phyloP scores from a whole-genome alignment of 2,888 invertebrate genomes.

The Schrankia costaestrigalis region DNA sequence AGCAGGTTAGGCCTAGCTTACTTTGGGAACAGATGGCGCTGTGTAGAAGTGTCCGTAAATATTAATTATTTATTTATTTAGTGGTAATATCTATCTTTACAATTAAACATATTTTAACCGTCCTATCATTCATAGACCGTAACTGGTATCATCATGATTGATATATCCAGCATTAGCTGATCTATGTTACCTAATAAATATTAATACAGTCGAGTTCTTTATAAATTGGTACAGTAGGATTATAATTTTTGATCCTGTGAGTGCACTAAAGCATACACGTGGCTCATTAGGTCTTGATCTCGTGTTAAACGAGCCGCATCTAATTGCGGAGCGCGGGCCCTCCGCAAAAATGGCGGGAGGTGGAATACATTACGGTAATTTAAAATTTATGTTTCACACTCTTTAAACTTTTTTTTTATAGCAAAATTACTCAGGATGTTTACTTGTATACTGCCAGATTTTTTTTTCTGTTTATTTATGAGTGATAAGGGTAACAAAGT shows the following conservation, averaged over 20 bases:
- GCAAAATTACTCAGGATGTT: constrained; percentile 16
- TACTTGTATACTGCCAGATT: constrained; percentile 28
- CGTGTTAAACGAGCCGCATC: constrained; percentile 66
- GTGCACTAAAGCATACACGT: constrained; percentile 71
- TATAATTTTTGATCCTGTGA: constrained; percentile 70
- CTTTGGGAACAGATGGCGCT: too few relatives aligned
- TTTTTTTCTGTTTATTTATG: constrained; percentile 25
- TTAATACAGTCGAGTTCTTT: constrained; percentile 24
- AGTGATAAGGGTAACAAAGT: constrained; percentile 11
- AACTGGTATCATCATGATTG: constrained; percentile 52
- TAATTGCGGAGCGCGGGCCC: constrained; percentile 61
- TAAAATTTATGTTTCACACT: constrained; percentile 61
- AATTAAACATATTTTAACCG: constrained; percentile 24
- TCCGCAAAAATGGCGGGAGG: constrained; percentile 53
- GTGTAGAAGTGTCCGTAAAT: constrained; percentile 4
- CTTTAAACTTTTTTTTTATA: constrained; percentile 46
- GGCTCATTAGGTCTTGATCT: constrained; percentile 76
- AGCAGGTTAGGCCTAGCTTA: too few relatives aligned
- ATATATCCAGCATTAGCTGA: constrained; percentile 31
- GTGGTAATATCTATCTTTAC: constrained; percentile 29
- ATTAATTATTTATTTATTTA: constrained; percentile 19
- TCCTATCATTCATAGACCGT: constrained; percentile 47
- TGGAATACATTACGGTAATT: constrained; percentile 55
- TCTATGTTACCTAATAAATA: constrained; percentile 7
- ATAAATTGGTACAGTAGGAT: constrained; percentile 44